Evolutionary conservation across 1,140 invertebrate species (phyloP).

Genomic region (Venturia canescens): DNA sequence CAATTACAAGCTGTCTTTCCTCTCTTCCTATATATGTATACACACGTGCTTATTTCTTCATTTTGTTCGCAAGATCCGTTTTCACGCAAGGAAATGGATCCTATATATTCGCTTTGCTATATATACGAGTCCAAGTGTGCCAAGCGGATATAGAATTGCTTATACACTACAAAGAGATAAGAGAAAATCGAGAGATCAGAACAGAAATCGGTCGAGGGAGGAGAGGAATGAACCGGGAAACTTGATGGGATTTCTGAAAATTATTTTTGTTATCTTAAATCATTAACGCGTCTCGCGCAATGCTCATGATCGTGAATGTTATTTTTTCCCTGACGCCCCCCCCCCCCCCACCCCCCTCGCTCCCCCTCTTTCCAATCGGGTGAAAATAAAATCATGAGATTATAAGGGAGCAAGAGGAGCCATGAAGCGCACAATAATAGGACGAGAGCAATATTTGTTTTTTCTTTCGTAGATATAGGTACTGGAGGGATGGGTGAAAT

Average conservation of each 20-base stretch:
- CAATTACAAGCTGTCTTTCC: slow-evolving; percentile 27
- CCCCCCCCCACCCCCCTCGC: slow-evolving; percentile 33
- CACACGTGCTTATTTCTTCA: neutral
- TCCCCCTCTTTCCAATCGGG: no score
- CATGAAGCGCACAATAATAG: neutral
- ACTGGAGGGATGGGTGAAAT: no score
- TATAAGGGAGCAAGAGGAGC: neutral
- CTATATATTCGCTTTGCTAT: slow-evolving; percentile 16
- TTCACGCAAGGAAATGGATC: slow-evolving; percentile 32
- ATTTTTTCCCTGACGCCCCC: slow-evolving; percentile 6
- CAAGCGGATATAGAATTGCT: neutral
- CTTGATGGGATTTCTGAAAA: neutral
- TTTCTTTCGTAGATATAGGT: neutral
- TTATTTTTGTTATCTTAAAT: slow-evolving; percentile 6
- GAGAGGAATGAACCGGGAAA: neutral
- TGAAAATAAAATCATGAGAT: slow-evolving; percentile 37
- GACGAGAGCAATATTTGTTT: neutral
- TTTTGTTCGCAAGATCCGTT: slow-evolving; percentile 3
- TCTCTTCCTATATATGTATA: neutral
- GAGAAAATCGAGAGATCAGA: neutral
- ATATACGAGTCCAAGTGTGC: slow-evolving; percentile 8
- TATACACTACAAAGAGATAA: neutral
- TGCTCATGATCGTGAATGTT: slow-evolving; percentile 40
- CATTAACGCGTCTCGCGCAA: neutral
- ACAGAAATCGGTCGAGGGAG: neutral